Percentiles rank a stretch among this genome's conserved stretches.
phyloP scores from a whole-genome alignment of 2,888 invertebrate species.

The Callinectes sapidus region DNA sequence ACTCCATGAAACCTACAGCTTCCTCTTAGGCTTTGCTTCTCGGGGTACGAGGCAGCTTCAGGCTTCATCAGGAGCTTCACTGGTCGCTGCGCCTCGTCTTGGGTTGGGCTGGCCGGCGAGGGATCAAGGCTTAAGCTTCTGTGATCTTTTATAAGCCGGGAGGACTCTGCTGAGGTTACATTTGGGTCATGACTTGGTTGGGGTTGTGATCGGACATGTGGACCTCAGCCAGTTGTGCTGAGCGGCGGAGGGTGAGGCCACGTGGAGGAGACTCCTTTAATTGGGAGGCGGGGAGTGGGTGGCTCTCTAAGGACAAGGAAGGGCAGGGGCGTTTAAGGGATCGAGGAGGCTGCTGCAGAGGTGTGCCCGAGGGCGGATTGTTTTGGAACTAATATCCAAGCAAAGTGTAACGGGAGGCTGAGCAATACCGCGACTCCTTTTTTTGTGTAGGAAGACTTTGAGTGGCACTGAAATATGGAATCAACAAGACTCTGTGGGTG shows the following conservation, averaged over 20 bases:
- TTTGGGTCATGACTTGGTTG: neutral
- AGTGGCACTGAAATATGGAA: neutral
- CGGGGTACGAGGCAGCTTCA: neutral
- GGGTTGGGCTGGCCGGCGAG: slow-evolving; percentile 12
- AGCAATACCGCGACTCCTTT: neutral
- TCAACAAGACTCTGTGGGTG: neutral
- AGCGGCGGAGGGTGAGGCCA: neutral
- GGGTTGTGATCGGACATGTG: neutral
- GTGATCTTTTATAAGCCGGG: neutral
- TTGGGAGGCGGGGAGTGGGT: neutral
- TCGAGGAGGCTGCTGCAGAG: neutral
- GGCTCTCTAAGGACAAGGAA: neutral
- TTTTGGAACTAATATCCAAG: neutral
- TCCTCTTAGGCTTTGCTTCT: slow-evolving; percentile 1
- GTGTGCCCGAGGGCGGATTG: neutral
- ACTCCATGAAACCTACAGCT: neutral
- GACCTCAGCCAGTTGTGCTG: neutral
- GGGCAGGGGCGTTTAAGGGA: neutral
- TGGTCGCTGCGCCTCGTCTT: neutral
- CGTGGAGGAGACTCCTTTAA: neutral
- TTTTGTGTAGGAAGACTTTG: neutral
- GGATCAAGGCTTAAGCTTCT: slow-evolving; percentile 9
- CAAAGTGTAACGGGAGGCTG: neutral
- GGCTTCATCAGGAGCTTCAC: neutral
- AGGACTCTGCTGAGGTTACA: slow-evolving; percentile 2